phyloP scores from a whole-genome alignment of 1,140 invertebrate species.

The Drosophila varians region DNA sequence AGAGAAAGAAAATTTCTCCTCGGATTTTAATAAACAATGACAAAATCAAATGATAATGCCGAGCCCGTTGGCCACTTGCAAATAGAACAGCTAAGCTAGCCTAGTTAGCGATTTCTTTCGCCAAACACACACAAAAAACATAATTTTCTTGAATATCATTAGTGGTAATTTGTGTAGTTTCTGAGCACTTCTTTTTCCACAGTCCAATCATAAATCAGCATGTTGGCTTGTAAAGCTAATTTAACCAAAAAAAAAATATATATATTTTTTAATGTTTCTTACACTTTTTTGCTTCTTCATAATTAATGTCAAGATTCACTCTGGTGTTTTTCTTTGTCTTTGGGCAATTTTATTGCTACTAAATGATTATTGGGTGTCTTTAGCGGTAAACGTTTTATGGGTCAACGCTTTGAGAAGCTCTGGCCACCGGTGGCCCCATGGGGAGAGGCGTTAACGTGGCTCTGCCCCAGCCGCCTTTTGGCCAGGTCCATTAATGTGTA shows the following conservation, averaged over 20 bases:
- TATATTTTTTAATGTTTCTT: conserved; percentile 13
- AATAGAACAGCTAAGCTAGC: conserved; percentile 17
- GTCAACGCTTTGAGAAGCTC: conserved; percentile 31
- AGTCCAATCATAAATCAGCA: background rate
- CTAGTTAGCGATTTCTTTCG: conserved; percentile 3
- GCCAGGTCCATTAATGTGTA: background rate
- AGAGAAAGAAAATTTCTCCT: conserved; percentile 13
- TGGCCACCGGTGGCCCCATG: conserved; percentile 9
- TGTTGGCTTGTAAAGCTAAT: background rate
- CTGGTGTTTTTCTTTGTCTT: conserved; percentile 29
- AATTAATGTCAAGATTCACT: conserved; percentile 40
- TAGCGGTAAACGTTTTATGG: conserved; percentile 50
- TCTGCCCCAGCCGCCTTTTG: background rate
- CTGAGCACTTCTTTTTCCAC: background rate
- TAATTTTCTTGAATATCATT: conserved; percentile 5
- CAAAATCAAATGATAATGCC: conserved; percentile 26
- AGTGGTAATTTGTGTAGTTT: background rate
- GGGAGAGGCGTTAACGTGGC: conserved; percentile 32
- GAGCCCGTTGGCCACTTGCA: conserved; percentile 3
- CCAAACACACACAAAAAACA: too few species aligned
- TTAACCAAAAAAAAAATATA: conserved; percentile 12
- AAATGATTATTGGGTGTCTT: conserved; percentile 56
- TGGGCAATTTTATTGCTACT: conserved; percentile 42
- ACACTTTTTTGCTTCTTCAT: conserved; percentile 26
- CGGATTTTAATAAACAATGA: conserved; percentile 19